phyloP scores from a whole-genome alignment of 2,797 vertebrate genomes.

The Phataginus tetradactyla region DNA sequence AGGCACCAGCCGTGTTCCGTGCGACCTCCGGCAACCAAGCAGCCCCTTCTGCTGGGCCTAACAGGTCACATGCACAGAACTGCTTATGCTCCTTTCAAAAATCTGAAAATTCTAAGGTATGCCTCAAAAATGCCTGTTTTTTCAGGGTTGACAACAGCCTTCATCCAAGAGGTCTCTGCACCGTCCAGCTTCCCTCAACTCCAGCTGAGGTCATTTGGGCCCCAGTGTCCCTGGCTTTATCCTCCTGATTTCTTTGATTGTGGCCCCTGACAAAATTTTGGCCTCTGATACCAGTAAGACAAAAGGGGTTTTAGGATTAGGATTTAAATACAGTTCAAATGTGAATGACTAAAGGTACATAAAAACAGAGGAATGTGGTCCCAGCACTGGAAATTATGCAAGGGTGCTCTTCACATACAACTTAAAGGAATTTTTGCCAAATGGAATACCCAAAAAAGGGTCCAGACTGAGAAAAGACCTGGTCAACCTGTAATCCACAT shows the following conservation, averaged over 20 bases:
- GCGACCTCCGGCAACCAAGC: background rate
- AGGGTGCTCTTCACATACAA: background rate
- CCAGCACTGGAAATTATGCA: background rate
- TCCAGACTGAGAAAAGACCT: background rate
- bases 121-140: background rate
- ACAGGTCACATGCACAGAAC: background rate
- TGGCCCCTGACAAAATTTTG: no score
- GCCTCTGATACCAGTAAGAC: no score
- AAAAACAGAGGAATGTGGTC: background rate
- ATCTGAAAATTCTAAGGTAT: no score
- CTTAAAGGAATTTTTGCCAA: background rate
- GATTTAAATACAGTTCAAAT: no score
- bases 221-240: background rate
- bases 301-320: no score
- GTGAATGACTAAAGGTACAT: background rate
- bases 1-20: rapidly evolving
- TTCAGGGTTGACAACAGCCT: background rate
- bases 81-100: background rate
- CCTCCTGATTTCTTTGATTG: background rate
- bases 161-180: background rate
- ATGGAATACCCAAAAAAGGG: background rate
- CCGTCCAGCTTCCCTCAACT: background rate
- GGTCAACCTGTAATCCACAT: background rate
- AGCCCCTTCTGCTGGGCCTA: background rate
- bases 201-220: background rate